Evolutionary conservation across 2,888 invertebrate genomes (phyloP), one percentile per base, ranked within the genome.

Genomic region (Polydesmus complanatus): DNA sequence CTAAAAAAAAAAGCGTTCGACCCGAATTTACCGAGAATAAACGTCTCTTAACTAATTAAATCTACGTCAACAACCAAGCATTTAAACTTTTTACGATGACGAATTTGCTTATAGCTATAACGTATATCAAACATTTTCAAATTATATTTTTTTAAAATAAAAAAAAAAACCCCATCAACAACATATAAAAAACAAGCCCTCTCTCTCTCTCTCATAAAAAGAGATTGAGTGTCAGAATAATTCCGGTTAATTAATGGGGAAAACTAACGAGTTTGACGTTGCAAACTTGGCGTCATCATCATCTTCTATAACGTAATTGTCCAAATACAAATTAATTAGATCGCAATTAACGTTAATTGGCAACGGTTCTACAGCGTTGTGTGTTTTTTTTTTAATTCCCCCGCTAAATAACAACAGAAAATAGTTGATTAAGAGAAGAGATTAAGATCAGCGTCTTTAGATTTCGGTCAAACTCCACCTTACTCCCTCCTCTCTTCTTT

Each of bases 271-370:
- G 58, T 49, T 58, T 58, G 58, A 58, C 58, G 49, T 58, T 58
- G 51, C 52, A 58, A n/a, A 49, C 58, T 27, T 58, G 58, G 52
- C 58, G 27, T 50, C 52, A 37, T 37, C 37, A 37, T 37, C 37
- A 8, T 37, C 37, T 14, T 8, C 8, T 14, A 37, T 37, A 37
- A 37, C 14, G 53, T 50, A 58, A 58, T 11, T 51, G 52, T 50
- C 58, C 54, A 61, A 61, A 54, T 50, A 56, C 53, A 61, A 61
- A 61, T 61, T 61, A 61, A 61, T 61, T 61, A 61, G 54, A 61
- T 50, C 47, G 56, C 60, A 61, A 61, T 61, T 61, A 61, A 49
- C 50, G 60, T 61, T 37, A 61, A 61, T 56, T 61, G 55, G 50
- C 58, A 58, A 58, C 57, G 48, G 57, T 57, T 47, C 57, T 37